Evolutionary conservation across 2,888 invertebrate species (phyloP), one percentile per base, ranked within the genome.

Genomic region (Taphrorychus bicolor): DNA sequence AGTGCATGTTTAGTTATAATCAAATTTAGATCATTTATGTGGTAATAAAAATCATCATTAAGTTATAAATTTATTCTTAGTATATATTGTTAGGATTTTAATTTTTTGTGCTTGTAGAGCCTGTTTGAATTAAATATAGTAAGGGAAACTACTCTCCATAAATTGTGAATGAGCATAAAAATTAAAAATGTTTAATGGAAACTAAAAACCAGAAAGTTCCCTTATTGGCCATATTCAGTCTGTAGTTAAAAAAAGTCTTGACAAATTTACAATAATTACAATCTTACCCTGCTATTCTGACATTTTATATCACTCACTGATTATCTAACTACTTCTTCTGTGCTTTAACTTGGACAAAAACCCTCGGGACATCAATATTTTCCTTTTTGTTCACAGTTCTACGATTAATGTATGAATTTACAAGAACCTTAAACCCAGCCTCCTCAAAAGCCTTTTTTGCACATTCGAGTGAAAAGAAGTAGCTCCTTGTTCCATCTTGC

Each of bases 351-450:
- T 99, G 98, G 0, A 98, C 87, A 84, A 98, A 99, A 74, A 95
- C 91, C 70, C 98, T 87, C 0, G 93, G 93, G 0, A 95, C 96
- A 85, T 95, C 90, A 52, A 98, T 85, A 7, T 92, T 91, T 83
- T 98, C 95, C 77, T 98, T 97, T 59, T 91, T 86, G 83, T 99
- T 99, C 0, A 97, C 86, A 0, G 98, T 99, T 59, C 95, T 87
- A 24, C 97, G 85, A 75, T 95, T 89, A 2, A 98, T 86, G 80
- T 97, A 98, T 0, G 86, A 86, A 78, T 91, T 92, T 60, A 83
- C 83, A 0, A 88, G 72, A 1, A 89, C 84, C 73, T 88, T 83
- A 81, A 95, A 97, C 0, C 95, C 95, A 66, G 85, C 86, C 5
- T 84, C 81, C 3, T 77, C 78, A 77, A 95, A 93, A 9, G 97